Percentiles rank a stretch among this genome's conserved stretches.
Conservation (phyloP, 2,888 invertebrate genomes). For the Camptogramma bilineatum region DNA sequence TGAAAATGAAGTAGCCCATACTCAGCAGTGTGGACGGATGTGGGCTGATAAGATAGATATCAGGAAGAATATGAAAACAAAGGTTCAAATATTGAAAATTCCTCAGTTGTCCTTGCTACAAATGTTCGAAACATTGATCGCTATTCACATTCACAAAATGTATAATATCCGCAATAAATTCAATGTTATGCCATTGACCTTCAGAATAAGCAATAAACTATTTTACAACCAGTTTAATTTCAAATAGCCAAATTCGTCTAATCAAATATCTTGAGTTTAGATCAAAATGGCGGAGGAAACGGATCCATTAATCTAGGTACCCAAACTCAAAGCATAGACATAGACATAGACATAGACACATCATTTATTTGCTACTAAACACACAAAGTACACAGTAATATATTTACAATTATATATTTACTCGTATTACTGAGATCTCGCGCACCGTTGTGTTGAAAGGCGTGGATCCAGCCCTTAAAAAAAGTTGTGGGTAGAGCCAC, state of each 20-base stretch:
- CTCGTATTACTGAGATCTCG: no score
- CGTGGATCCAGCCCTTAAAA: no score
- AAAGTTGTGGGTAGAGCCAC: no score
- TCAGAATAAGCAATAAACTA: slow-evolving; percentile 10
- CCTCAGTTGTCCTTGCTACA: slow-evolving; percentile 1
- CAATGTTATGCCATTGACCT: slow-evolving; percentile 28
- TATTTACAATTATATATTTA: no score
- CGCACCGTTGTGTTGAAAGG: no score
- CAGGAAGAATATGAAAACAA: neutral
- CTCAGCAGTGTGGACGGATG: no score
- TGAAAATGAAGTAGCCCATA: no score
- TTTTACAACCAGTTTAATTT: slow-evolving; percentile 22
- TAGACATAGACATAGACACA: no score
- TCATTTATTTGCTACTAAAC: no score
- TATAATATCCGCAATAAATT: slow-evolving; percentile 14
- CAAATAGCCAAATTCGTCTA: slow-evolving; percentile 24
- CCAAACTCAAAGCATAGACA: no score
- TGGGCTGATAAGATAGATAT: no score
- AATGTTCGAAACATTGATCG: slow-evolving; percentile 3
- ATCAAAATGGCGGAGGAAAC: slow-evolving; percentile 5
- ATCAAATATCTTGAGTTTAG: slow-evolving; percentile 12
- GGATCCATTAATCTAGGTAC: slow-evolving; percentile 17
- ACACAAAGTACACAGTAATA: no score
- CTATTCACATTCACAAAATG: neutral
- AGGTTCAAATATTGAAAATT: neutral